Evolutionary conservation across 2,888 invertebrate genomes (phyloP).

Genomic region (Caenorhabditis angaria): DNA sequence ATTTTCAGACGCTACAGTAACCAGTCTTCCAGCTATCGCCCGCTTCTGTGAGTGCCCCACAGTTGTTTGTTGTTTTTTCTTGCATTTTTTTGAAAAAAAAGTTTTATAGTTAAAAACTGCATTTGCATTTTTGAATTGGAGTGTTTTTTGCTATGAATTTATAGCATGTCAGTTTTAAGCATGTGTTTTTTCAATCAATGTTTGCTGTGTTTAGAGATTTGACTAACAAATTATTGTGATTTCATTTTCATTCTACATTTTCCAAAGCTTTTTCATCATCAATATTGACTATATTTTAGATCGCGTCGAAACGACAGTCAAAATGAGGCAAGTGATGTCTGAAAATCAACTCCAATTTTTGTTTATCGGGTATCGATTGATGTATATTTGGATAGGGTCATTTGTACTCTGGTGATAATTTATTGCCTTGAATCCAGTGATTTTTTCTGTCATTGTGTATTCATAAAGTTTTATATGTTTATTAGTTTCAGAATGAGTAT

Average conservation of each 20-base stretch:
- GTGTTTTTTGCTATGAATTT: neutral
- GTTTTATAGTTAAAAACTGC: neutral
- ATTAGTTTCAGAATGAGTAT: too few species aligned
- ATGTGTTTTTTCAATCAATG: too few species aligned
- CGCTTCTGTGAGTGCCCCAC: slow-evolving; percentile 50
- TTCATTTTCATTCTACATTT: too few species aligned
- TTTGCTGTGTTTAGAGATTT: neutral
- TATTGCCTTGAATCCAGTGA: too few species aligned
- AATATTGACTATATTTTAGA: slow-evolving; percentile 18
- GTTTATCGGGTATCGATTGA: neutral
- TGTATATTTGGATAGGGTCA: neutral
- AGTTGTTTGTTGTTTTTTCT: neutral
- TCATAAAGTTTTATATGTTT: too few species aligned
- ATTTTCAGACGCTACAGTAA: slow-evolving; percentile 44
- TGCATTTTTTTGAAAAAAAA: neutral
- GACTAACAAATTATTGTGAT: neutral
- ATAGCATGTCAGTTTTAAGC: neutral
- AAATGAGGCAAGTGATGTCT: slow-evolving; percentile 40
- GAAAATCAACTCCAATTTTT: neutral
- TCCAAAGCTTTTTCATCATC: too few species aligned
- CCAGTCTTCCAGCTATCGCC: slow-evolving; percentile 46
- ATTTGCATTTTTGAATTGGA: neutral
- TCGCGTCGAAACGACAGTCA: slow-evolving; percentile 48
- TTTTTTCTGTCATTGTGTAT: too few species aligned
- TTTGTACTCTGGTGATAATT: too few species aligned